phyloP scores from a whole-genome alignment of 2,113 vertebrate genomes.

The Dissostichus mawsoni region DNA sequence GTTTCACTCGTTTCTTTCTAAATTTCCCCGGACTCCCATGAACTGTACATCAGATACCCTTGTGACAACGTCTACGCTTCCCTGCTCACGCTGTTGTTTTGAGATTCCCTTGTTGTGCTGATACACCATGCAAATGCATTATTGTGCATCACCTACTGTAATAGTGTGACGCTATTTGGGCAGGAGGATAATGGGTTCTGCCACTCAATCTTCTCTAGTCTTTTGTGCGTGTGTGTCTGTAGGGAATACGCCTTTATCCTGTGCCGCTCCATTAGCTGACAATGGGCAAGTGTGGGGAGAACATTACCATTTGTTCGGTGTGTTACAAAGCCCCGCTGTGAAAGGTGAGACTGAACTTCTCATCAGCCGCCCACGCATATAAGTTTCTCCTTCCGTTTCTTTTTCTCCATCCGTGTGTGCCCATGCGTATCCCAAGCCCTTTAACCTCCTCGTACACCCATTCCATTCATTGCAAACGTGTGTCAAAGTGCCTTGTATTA shows the following conservation, averaged over 20 bases:
- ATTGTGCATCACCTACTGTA: constrained; percentile 13
- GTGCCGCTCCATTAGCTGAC: constrained; percentile 48
- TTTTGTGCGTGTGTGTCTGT: constrained; percentile 25
- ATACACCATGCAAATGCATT: constrained; percentile 1
- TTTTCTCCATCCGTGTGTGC: too few species aligned
- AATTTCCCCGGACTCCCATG: not conserved
- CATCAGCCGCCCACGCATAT: not conserved
- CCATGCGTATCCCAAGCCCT: not conserved
- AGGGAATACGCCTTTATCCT: constrained; percentile 17
- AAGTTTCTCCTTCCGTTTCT: not conserved
- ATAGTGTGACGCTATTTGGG: not conserved
- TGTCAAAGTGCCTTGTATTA: not conserved
- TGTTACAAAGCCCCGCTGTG: constrained; percentile 11
- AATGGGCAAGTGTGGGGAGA: constrained; percentile 23
- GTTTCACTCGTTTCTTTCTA: constrained; percentile 2
- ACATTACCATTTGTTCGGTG: constrained; percentile 18
- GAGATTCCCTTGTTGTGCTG: not conserved
- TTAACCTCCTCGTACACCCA: not conserved
- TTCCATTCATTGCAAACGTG: not conserved
- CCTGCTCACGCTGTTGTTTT: not conserved
- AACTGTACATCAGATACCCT: not conserved
- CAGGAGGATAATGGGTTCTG: constrained; percentile 28
- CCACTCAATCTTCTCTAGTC: constrained; percentile 42
- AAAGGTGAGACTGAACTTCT: constrained; percentile 19
- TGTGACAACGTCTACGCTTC: not conserved